Percentiles rank a stretch among this genome's conserved stretches.
phyloP scores from a whole-genome alignment of 2,888 invertebrate genomes.

The Patella ulyssiponensis region DNA sequence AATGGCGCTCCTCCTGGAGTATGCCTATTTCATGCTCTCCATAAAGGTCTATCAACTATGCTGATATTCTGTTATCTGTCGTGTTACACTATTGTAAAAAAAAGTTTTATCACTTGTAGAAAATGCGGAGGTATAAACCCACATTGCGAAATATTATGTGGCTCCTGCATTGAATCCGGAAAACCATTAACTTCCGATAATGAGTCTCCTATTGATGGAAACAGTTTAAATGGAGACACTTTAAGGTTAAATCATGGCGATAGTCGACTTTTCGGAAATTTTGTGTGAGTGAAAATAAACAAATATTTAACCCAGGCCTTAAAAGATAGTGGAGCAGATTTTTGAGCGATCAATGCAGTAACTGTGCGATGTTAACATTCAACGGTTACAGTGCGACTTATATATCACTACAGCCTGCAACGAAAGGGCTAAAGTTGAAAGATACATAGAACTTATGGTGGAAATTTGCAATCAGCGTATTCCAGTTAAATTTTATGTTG shows the following conservation, averaged over 20 bases:
- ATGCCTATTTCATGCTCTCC: no score
- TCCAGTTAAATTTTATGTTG: slow-evolving; percentile 14
- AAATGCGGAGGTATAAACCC: background rate
- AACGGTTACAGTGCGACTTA: background rate
- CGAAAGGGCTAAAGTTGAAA: slow-evolving; percentile 6
- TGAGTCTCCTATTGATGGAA: slow-evolving; percentile 4
- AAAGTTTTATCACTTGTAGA: background rate
- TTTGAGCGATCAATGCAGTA: slow-evolving; percentile 4
- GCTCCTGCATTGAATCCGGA: background rate
- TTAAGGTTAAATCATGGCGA: background rate
- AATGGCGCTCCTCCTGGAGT: no score
- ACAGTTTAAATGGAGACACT: background rate
- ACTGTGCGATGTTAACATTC: background rate
- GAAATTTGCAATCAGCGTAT: background rate
- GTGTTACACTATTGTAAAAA: background rate
- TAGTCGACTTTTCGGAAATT: background rate
- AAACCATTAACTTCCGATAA: background rate
- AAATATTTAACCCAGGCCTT: slow-evolving; percentile 6
- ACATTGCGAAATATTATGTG: background rate
- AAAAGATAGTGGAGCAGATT: slow-evolving; percentile 14
- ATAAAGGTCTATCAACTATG: no score
- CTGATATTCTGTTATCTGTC: no score
- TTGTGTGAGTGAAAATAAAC: background rate
- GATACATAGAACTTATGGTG: slow-evolving; percentile 6
- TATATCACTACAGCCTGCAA: slow-evolving; percentile 10